Percentiles rank a stretch among this genome's conserved stretches.
These are phyloP conservation scores for Pagetopsis macropterus DNA, from an alignment of 2,797 vertebrate genomes.

Conservation along the genomic window DNA sequence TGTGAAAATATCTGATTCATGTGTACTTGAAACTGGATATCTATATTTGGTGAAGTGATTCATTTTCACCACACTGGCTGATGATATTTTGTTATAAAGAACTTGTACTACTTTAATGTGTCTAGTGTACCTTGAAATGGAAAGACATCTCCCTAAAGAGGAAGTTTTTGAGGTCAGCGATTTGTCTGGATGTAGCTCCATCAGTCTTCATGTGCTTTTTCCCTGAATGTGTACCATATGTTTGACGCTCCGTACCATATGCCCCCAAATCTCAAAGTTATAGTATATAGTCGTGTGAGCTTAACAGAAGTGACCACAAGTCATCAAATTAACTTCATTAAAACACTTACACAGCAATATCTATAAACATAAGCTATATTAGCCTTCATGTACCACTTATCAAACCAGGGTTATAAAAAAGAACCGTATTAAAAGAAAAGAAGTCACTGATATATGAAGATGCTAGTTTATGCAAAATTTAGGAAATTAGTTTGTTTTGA, in stretches of 20 bases:
- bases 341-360: not conserved
- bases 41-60: constrained; percentile 24
- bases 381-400: not conserved
- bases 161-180: constrained; percentile 64
- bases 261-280: not conserved
- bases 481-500: too few species aligned
- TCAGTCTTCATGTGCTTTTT: constrained; percentile 41
- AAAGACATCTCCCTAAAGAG: constrained; percentile 65
- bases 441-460: too few species aligned
- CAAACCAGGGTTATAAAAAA: not conserved
- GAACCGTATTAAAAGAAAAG: too few species aligned
- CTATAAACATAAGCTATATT: not conserved
- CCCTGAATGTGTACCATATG: constrained; percentile 21
- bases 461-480: too few species aligned
- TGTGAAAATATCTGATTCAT: constrained; percentile 11
- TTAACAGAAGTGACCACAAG: not conserved
- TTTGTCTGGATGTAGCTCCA: constrained; percentile 41
- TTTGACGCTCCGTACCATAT: constrained; percentile 11
- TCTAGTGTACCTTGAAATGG: constrained; percentile 20
- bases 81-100: constrained; percentile 28
- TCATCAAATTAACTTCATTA: not conserved
- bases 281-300: not conserved
- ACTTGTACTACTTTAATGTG: constrained; percentile 25
- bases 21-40: constrained; percentile 29
- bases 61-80: constrained; percentile 12